These are phyloP conservation scores for Zoanthus sansibaricus DNA, from an alignment of 92 coral and sea anemone species.

Conservation along the genomic window DNA sequence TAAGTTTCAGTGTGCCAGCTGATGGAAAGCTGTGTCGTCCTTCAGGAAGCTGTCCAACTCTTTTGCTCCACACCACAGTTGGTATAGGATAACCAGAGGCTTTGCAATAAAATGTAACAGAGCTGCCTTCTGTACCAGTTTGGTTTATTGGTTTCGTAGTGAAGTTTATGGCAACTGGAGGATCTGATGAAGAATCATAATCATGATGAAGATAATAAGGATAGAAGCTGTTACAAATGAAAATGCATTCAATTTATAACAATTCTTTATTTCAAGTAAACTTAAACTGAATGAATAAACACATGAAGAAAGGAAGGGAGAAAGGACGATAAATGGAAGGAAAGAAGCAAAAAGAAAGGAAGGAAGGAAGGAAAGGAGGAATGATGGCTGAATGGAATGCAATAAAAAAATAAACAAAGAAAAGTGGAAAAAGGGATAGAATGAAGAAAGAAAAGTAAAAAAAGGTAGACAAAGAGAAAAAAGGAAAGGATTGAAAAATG, in stretches of 20 bases:
- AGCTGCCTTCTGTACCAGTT: slow-evolving; percentile 70
- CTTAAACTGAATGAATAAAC: neutral
- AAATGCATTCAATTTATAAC: neutral
- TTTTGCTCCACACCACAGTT: slow-evolving; percentile 69
- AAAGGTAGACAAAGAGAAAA: too few species aligned
- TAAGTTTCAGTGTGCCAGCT: slow-evolving; percentile 80
- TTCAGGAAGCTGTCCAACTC: slow-evolving; percentile 57
- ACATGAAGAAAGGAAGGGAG: neutral
- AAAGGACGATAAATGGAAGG: neutral
- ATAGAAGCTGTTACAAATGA: neutral
- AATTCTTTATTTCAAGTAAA: neutral
- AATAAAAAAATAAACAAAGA: too few species aligned
- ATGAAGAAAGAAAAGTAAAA: too few species aligned
- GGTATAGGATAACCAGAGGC: slow-evolving; percentile 87
- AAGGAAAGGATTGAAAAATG: too few species aligned
- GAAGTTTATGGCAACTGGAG: slow-evolving; percentile 71
- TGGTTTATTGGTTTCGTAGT: slow-evolving; percentile 70
- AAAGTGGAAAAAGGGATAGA: too few species aligned
- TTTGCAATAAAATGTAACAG: slow-evolving; percentile 81
- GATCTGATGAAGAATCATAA: slow-evolving; percentile 64
- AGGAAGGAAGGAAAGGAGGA: neutral
- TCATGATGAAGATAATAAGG: neutral
- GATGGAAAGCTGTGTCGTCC: slow-evolving; percentile 77
- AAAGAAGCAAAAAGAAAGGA: neutral
- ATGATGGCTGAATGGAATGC: too few species aligned